Percentiles rank a stretch among this genome's conserved stretches.
phyloP scores from a whole-genome alignment of 2,113 vertebrate genomes.

The Microtus richardsoni region DNA sequence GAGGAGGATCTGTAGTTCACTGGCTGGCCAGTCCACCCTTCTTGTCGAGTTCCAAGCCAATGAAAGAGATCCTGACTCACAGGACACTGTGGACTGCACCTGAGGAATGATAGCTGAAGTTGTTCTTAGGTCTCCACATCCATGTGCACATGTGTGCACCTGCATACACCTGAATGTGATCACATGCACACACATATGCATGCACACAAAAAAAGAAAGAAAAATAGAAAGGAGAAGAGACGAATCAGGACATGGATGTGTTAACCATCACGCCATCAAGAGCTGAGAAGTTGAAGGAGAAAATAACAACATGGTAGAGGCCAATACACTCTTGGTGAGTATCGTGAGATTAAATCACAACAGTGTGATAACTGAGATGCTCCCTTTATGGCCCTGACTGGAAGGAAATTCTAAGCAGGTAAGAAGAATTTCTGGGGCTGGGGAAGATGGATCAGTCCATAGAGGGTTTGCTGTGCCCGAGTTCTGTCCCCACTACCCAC shows the following conservation, averaged over 20 bases:
- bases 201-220: not conserved
- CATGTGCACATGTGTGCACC: not conserved
- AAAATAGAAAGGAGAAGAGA: not conserved
- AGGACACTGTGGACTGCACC: not conserved
- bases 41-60: not conserved
- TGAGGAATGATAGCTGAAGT: not conserved
- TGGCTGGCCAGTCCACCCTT: not conserved
- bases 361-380: not conserved
- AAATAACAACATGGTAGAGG: not conserved
- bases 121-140: not conserved
- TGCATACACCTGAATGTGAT: not conserved
- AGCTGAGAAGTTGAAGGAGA: not conserved
- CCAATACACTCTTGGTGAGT: constrained; percentile 7
- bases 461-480: not conserved
- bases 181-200: not conserved
- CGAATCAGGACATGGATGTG: not conserved
- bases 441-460: not conserved
- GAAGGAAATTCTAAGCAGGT: not conserved
- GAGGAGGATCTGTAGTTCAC: not conserved
- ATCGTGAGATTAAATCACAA: not conserved
- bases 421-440: not conserved
- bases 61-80: not conserved
- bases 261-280: not conserved
- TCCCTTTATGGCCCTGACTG: not conserved
- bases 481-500: not conserved